phyloP scores from a whole-genome alignment of 2,888 invertebrate species.

The Campoletis raptor region DNA sequence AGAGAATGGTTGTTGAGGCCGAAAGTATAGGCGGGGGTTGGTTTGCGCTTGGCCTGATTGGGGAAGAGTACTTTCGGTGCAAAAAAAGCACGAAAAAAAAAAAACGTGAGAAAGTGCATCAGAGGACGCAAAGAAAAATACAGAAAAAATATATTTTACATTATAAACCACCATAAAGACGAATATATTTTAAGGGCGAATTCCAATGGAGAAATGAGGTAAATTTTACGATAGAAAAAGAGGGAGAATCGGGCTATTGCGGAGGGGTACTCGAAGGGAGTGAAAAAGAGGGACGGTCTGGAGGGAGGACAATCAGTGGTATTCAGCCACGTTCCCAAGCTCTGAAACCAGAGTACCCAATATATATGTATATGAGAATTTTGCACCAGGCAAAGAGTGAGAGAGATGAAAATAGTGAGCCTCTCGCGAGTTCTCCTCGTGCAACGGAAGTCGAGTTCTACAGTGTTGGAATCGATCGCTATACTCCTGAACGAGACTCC shows the following conservation, averaged over 20 bases:
- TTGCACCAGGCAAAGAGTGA: neutral
- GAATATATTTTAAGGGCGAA: neutral
- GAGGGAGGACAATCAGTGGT: slow-evolving; percentile 83
- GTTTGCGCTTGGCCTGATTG: slow-evolving; percentile 48
- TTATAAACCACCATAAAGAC: slow-evolving; percentile 8
- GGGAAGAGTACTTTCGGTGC: slow-evolving; percentile 31
- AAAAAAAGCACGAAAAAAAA: neutral
- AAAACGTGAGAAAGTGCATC: slow-evolving; percentile 50
- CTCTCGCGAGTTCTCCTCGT: slow-evolving; percentile 46
- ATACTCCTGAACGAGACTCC: slow-evolving; percentile 45
- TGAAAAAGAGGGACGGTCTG: slow-evolving; percentile 56
- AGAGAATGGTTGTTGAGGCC: slow-evolving; percentile 16
- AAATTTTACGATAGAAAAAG: neutral
- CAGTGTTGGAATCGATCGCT: slow-evolving; percentile 65
- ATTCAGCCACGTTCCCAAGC: slow-evolving; percentile 80
- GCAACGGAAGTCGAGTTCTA: slow-evolving; percentile 63
- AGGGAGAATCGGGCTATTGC: slow-evolving; percentile 35
- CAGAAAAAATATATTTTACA: slow-evolving; percentile 52
- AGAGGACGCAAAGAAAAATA: slow-evolving; percentile 58
- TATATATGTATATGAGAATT: slow-evolving; percentile 18
- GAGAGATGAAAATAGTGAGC: slow-evolving; percentile 49
- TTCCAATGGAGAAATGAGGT: neutral
- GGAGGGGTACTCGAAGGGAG: slow-evolving; percentile 9
- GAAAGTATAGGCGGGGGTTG: neutral
- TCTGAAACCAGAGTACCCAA: slow-evolving; percentile 55